Conservation (phyloP, 2,888 invertebrate genomes). For the Platycnemis pennipes region DNA sequence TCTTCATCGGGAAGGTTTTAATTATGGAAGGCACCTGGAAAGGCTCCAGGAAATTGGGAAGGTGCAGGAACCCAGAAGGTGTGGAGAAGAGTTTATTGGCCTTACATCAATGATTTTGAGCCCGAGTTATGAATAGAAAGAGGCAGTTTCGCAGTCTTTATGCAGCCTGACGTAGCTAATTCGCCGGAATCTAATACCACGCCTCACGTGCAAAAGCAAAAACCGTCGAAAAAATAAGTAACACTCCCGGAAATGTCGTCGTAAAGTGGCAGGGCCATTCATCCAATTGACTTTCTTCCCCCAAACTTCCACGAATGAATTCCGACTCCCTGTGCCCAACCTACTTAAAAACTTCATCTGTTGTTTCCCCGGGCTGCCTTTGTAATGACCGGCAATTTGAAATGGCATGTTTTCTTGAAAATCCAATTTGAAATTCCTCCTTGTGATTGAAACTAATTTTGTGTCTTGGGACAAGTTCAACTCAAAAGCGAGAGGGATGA, state of each 20-base stretch:
- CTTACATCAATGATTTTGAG: neutral
- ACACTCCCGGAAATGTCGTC: neutral
- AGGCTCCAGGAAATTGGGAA: neutral
- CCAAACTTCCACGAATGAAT: slow-evolving; percentile 16
- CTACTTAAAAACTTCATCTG: slow-evolving; percentile 17
- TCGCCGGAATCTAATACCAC: slow-evolving; percentile 2
- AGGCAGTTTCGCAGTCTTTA: neutral
- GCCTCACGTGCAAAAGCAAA: too few relatives aligned
- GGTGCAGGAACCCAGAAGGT: neutral
- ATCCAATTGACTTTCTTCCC: slow-evolving; percentile 39
- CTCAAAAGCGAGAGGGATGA: neutral
- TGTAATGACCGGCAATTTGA: slow-evolving; percentile 51
- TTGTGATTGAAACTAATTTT: slow-evolving; percentile 47
- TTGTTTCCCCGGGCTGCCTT: slow-evolving; percentile 34
- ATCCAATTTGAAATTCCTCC: slow-evolving; percentile 44
- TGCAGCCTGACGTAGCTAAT: neutral
- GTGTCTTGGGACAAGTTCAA: neutral
- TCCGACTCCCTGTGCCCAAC: neutral
- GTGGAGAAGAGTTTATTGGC: neutral
- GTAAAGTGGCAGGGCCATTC: slow-evolving; percentile 15
- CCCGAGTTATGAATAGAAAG: slow-evolving; percentile 3
- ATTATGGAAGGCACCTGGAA: neutral
- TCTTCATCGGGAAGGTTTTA: neutral
- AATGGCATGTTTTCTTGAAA: slow-evolving; percentile 37
- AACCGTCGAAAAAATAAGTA: neutral